phyloP scores from a whole-genome alignment of 2,888 invertebrate genomes.

The Drosophila nr. perissopoda region DNA sequence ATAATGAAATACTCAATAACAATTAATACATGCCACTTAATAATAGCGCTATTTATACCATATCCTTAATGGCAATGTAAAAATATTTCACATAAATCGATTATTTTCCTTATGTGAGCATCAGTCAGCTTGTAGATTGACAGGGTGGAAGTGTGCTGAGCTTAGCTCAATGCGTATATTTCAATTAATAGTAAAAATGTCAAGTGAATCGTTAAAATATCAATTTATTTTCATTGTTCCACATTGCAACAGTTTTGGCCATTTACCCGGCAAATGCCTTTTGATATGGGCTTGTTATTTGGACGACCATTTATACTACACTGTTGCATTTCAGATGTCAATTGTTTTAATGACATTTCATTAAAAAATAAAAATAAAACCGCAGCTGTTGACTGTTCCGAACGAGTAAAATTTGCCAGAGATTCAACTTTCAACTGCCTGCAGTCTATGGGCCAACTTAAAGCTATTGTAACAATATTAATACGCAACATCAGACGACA shows the following conservation, averaged over 20 bases:
- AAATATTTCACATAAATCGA: background rate
- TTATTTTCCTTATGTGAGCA: background rate
- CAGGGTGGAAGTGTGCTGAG: background rate
- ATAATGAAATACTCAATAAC: background rate
- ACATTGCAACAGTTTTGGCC: background rate
- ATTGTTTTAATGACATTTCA: constrained; percentile 61
- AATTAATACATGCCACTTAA: background rate
- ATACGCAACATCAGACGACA: constrained; percentile 27
- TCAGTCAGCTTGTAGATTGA: no score
- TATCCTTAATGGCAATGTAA: background rate
- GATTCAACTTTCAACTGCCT: constrained; percentile 64
- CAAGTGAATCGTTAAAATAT: constrained; percentile 65
- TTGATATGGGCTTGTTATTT: constrained; percentile 1
- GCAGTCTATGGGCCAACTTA: constrained; percentile 51
- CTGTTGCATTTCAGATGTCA: constrained; percentile 40
- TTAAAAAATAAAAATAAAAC: constrained; percentile 4
- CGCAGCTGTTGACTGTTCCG: constrained; percentile 43
- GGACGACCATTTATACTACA: constrained; percentile 2
- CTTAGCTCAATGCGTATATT: constrained; percentile 44
- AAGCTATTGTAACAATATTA: constrained; percentile 48
- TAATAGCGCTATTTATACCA: background rate
- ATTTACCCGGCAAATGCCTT: background rate
- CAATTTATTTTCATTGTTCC: constrained; percentile 68
- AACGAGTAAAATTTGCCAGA: constrained; percentile 37
- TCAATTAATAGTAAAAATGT: constrained; percentile 44